Percentiles rank a stretch among this genome's conserved stretches.
Conservation (phyloP, 1,140 invertebrate species). For the Alviniconcha marisindica region DNA sequence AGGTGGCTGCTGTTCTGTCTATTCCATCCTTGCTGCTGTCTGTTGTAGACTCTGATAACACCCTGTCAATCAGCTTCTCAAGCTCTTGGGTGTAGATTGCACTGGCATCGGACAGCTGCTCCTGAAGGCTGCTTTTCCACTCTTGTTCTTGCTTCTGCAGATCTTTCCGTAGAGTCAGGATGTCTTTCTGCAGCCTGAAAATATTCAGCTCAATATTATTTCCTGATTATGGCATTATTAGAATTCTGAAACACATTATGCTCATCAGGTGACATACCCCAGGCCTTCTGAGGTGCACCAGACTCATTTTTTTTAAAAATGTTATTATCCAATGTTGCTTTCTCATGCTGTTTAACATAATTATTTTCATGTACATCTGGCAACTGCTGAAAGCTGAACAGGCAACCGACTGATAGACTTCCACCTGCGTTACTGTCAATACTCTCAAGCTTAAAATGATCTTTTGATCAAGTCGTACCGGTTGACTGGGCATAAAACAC, state of each 20-base stretch:
- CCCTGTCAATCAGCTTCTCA: constrained; percentile 10
- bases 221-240: background rate
- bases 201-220: background rate
- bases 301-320: too few relatives aligned
- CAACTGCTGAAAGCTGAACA: too few relatives aligned
- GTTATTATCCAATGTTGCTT: too few relatives aligned
- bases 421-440: too few relatives aligned
- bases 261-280: too few relatives aligned
- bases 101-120: constrained; percentile 17
- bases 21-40: background rate
- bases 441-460: too few relatives aligned
- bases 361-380: too few relatives aligned
- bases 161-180: background rate
- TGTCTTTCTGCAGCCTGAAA: constrained; percentile 27
- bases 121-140: constrained; percentile 23
- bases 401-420: too few relatives aligned
- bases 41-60: background rate
- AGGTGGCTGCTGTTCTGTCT: background rate
- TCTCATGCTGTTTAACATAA: too few relatives aligned
- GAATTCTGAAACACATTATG: background rate
- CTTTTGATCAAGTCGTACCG: too few relatives aligned
- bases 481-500: too few relatives aligned
- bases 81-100: constrained; percentile 2
- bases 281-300: too few relatives aligned
- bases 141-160: constrained; percentile 27